A percentile compares a stretch with the other conserved stretches of the same genome.
Evolutionary conservation across 2,888 invertebrate genomes (phyloP).

Genomic region (Pristionchus exspectatus): DNA sequence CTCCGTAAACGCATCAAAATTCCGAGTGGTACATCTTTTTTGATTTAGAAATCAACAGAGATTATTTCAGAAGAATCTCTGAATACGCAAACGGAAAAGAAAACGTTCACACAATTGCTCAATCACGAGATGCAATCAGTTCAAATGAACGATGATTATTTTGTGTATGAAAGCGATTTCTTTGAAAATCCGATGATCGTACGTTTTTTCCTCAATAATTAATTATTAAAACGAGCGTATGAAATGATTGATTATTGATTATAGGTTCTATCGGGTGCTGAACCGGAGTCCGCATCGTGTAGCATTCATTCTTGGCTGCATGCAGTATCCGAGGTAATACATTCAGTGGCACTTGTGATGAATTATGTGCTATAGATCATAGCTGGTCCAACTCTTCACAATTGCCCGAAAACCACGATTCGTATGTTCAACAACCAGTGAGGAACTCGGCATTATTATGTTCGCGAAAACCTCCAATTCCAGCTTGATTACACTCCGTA

Average conservation of each 20-base stretch:
- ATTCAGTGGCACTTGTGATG: neutral
- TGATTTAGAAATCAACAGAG: too few species aligned
- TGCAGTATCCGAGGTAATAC: neutral
- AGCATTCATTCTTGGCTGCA: neutral
- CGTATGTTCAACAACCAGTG: slow-evolving; percentile 14
- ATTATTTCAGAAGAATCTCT: neutral
- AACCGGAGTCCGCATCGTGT: neutral
- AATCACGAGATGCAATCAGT: slow-evolving; percentile 8
- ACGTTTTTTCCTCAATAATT: neutral
- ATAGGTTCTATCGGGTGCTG: neutral
- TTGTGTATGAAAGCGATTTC: neutral
- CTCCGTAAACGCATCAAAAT: neutral
- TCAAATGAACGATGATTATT: neutral
- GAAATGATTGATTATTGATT: neutral
- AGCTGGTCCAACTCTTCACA: slow-evolving; percentile 22
- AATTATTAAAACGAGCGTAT: neutral
- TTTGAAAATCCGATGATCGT: neutral
- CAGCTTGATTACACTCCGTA: slow-evolving; percentile 17
- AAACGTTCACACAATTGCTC: slow-evolving; percentile 16
- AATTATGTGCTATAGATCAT: neutral
- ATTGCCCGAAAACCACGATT: neutral
- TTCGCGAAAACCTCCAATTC: neutral
- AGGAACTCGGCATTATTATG: neutral
- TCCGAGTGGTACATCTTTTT: neutral
- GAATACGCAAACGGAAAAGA: neutral